Conservation (phyloP, 1,140 invertebrate genomes). For the Hylaeus volcanicus region DNA sequence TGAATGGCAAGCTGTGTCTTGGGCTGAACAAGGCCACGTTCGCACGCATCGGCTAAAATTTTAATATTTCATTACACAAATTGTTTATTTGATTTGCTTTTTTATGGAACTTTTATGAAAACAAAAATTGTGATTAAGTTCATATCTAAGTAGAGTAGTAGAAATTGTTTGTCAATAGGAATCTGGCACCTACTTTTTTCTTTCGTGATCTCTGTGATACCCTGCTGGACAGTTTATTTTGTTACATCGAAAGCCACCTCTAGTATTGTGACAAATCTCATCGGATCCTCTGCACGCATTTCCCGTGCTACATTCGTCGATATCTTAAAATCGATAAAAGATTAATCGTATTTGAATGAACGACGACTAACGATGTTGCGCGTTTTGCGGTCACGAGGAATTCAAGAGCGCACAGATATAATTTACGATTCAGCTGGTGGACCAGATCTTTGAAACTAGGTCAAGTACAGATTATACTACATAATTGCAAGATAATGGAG, state of each 20-base stretch:
- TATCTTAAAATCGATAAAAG: conserved; percentile 83
- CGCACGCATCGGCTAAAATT: conserved; percentile 90
- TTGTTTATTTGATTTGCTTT: too few relatives aligned
- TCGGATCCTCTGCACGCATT: conserved; percentile 84
- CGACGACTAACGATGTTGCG: background rate
- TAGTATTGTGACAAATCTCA: conserved; percentile 94
- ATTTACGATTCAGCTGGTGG: conserved; percentile 22
- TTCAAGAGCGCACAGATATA: conserved; percentile 13
- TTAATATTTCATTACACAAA: conserved; percentile 33
- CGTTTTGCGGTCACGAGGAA: conserved; percentile 6
- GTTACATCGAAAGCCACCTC: conserved; percentile 93
- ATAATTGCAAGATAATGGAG: conserved; percentile 22
- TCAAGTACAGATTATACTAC: conserved; percentile 51
- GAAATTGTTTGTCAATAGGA: background rate
- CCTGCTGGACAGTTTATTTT: conserved; percentile 90
- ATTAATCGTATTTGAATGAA: background rate
- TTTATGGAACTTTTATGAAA: too few relatives aligned
- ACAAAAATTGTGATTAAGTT: too few relatives aligned
- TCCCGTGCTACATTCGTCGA: conserved; percentile 91
- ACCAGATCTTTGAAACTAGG: conserved; percentile 45
- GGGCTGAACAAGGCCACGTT: conserved; percentile 84
- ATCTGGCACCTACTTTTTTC: conserved; percentile 85
- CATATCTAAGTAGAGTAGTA: too few relatives aligned
- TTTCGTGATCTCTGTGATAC: conserved; percentile 87
- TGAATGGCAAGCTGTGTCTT: conserved; percentile 87